Conservation (phyloP, 2,888 invertebrate species). For the Lysandra bellargus region DNA sequence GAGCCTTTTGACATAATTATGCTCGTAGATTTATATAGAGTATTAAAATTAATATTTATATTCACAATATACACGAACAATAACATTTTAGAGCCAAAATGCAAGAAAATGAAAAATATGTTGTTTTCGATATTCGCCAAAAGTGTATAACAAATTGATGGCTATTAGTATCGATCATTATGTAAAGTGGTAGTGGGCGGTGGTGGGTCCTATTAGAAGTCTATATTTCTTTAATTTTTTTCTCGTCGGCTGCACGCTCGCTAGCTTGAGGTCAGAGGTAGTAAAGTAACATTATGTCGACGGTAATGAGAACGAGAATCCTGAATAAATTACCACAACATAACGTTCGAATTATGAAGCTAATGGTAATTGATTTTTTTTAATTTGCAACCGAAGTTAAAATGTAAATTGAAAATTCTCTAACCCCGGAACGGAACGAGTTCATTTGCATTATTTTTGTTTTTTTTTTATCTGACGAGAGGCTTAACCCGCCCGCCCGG, state of each 20-base stretch:
- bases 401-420: slow-evolving; percentile 31
- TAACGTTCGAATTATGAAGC: slow-evolving; percentile 17
- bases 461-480: slow-evolving; percentile 34
- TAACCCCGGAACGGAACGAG: slow-evolving; percentile 30
- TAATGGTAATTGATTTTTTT: slow-evolving; percentile 23
- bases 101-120: neutral
- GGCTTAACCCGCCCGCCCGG: slow-evolving; percentile 43
- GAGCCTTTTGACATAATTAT: slow-evolving; percentile 3
- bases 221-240: slow-evolving; percentile 15
- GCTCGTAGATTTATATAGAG: neutral
- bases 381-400: slow-evolving; percentile 24
- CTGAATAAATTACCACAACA: slow-evolving; percentile 14
- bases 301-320: slow-evolving; percentile 6
- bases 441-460: slow-evolving; percentile 32
- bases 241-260: neutral
- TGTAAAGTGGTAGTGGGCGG: slow-evolving; percentile 20
- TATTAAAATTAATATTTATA: slow-evolving; percentile 8
- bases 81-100: neutral
- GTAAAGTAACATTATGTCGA: slow-evolving; percentile 14
- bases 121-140: neutral
- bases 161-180: slow-evolving; percentile 16
- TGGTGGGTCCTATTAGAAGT: slow-evolving; percentile 4
- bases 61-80: neutral
- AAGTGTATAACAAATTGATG: slow-evolving; percentile 10
- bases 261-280: slow-evolving; percentile 12